These are phyloP conservation scores for Paedocypris micromegethes DNA, from an alignment of 2,797 vertebrate genomes.

Conservation along the genomic window DNA sequence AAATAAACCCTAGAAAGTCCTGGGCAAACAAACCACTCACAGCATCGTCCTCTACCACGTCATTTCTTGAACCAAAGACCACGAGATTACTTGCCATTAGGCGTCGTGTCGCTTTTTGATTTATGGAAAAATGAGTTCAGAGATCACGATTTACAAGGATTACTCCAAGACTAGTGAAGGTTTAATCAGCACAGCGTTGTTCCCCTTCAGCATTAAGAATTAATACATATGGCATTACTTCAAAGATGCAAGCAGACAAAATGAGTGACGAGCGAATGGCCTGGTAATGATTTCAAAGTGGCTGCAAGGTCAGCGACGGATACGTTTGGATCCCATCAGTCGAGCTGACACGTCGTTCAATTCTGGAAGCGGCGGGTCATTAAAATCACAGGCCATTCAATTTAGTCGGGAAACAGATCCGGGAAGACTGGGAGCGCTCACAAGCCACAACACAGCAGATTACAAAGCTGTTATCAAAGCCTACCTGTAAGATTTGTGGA, in stretches of 20 bases:
- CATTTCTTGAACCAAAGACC: background rate
- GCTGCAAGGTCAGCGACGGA: background rate
- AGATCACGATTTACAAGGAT: constrained; percentile 9
- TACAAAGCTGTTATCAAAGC: constrained; percentile 35
- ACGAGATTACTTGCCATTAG: background rate
- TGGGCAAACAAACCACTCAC: background rate
- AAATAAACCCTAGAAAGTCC: constrained; percentile 4
- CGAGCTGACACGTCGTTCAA: constrained; percentile 13
- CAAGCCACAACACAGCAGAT: background rate
- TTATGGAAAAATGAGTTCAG: background rate
- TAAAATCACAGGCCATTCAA: constrained; percentile 6
- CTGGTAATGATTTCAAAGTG: background rate
- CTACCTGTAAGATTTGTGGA: constrained; percentile 68
- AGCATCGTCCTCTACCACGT: background rate
- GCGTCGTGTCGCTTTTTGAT: background rate
- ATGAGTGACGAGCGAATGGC: background rate
- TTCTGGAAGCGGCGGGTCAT: constrained; percentile 12
- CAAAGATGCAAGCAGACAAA: no score
- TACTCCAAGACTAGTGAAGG: background rate
- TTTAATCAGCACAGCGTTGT: background rate
- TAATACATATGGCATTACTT: no score
- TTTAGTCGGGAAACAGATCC: background rate
- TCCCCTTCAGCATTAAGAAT: no score
- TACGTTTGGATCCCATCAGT: background rate
- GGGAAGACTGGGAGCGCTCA: background rate